Conservation (phyloP, 1,140 invertebrate species). For the Ephestia elutella region DNA sequence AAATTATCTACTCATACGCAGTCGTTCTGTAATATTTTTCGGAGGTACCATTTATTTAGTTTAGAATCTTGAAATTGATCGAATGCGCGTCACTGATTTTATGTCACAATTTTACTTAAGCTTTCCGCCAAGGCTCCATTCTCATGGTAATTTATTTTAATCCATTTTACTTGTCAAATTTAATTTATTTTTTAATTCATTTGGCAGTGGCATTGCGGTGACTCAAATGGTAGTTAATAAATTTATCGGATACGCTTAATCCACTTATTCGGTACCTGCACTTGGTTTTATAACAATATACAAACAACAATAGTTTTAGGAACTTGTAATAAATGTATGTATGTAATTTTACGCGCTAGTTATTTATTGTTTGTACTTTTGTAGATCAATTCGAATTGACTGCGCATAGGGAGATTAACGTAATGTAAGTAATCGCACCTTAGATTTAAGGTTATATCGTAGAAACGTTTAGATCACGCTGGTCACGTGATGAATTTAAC, state of each 20-base stretch:
- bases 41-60: background rate
- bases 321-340: slow-evolving; percentile 50
- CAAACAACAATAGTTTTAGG: slow-evolving; percentile 53
- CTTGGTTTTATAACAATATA: slow-evolving; percentile 64
- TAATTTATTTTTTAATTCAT: background rate
- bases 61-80: background rate
- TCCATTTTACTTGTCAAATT: no score
- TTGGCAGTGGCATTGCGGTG: slow-evolving; percentile 18
- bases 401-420: slow-evolving; percentile 65
- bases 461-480: slow-evolving; percentile 10
- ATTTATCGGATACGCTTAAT: slow-evolving; percentile 59
- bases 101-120: background rate
- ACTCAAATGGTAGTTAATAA: slow-evolving; percentile 22
- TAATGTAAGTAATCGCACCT: slow-evolving; percentile 61
- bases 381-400: slow-evolving; percentile 66
- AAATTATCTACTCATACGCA: background rate
- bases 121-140: no score
- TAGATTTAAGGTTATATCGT: slow-evolving; percentile 38
- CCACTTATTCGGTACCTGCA: slow-evolving; percentile 63
- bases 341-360: slow-evolving; percentile 57
- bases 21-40: background rate
- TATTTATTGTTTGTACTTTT: slow-evolving; percentile 64
- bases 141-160: no score
- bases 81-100: background rate
- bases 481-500: slow-evolving; percentile 7